Evolutionary conservation across 2,888 invertebrate species (phyloP), one percentile per base, ranked within the genome.

Genomic region (Heterodera filipjevi): DNA sequence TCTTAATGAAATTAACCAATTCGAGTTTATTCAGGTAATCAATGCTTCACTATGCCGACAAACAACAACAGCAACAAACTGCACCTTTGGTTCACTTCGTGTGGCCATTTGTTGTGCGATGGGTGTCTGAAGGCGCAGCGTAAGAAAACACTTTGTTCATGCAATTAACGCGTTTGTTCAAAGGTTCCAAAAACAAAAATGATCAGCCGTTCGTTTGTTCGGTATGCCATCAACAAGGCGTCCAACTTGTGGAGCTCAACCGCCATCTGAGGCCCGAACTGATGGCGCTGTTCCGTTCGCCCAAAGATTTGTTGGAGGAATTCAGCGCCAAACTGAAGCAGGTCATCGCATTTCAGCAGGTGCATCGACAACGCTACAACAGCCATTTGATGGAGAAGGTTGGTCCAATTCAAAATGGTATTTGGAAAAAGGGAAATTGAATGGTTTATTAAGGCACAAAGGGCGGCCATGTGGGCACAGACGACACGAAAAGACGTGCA

Each of bases 41-140:
- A 10, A n/a, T 59, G 59, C 27, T 59, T 10, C 59, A n/a, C 19
- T 3, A 6, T 22, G 27, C 59, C 59, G 59, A 10, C 22, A n/a
- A 59, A 59, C 5, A 27, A 59, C 59, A n/a, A 59, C n/a, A n/a
- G n/a, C 6, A 27, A 59, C 27, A 59, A 59, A 59, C 3, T n/a
- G 59, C 59, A 27, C n/a, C 59, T 59, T 59, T 59, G 59, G 59
- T 59, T 59, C 27, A 27, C 59, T 59, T 59, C 59, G 59, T 59
- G 59, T 27, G 59, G 59, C 8, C 59, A 59, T 59, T 59, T 59
- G 59, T n/a, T 59, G n/a, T 59, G 59, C 27, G 19, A 5, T 3
- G 27, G 27, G 8, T 59, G 59, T 59, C 22, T 59, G 59, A 59
- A 59, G 27, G 12, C 59, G 22, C 5, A 59, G 5, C 27, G 59